A percentile compares a stretch with the other conserved stretches of the same genome.
Evolutionary conservation across 2,888 invertebrate genomes (phyloP).

Genomic region (Volucella inanis): DNA sequence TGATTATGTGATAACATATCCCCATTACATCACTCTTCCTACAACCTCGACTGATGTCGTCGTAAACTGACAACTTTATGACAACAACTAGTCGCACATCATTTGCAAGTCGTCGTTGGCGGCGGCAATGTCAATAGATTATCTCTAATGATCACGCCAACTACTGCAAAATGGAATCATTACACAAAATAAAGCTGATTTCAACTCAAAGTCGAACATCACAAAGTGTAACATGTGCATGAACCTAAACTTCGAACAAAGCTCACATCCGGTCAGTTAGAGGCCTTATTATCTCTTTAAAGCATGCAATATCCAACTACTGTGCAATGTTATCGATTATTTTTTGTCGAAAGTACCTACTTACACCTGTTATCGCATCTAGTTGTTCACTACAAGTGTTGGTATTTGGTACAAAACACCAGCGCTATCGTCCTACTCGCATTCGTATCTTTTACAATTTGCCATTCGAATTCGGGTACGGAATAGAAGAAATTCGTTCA

Average conservation of each 20-base stretch:
- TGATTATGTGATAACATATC: too few relatives aligned
- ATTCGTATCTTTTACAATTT: too few relatives aligned
- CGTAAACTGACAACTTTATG: slow-evolving; percentile 30
- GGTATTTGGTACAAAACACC: slow-evolving; percentile 10
- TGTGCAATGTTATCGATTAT: neutral
- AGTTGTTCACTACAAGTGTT: neutral
- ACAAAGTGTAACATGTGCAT: slow-evolving; percentile 22
- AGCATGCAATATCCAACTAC: neutral
- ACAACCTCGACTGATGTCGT: slow-evolving; percentile 8
- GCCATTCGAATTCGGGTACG: slow-evolving; percentile 13
- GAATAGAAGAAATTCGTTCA: neutral
- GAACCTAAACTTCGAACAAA: neutral
- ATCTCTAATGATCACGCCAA: slow-evolving; percentile 19
- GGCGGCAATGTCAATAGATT: slow-evolving; percentile 11
- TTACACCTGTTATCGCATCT: neutral
- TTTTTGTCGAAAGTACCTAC: neutral
- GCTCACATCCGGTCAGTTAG: slow-evolving; percentile 57
- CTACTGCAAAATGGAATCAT: neutral
- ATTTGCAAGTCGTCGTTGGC: neutral
- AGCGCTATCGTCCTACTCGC: neutral
- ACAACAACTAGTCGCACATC: slow-evolving; percentile 10
- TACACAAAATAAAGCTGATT: slow-evolving; percentile 1
- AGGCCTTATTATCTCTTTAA: slow-evolving; percentile 39
- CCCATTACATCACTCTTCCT: neutral
- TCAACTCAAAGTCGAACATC: slow-evolving; percentile 24